Conservation (phyloP, 2,113 vertebrate species). For the Hiodon alosoides region DNA sequence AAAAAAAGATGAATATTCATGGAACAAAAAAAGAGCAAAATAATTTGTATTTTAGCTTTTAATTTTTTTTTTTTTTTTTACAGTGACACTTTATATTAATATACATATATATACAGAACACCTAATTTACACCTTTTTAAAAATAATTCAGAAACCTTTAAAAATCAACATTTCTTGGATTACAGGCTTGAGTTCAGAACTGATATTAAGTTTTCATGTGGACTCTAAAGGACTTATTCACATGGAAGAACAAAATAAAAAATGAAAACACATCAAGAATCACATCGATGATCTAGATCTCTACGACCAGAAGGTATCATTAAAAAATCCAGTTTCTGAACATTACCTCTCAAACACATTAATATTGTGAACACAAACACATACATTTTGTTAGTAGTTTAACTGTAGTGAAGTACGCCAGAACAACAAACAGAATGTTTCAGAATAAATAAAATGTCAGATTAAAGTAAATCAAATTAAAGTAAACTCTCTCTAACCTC, state of each 20-base stretch:
- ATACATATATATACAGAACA: slow-evolving; percentile 44
- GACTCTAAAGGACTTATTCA: slow-evolving; percentile 12
- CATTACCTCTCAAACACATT: slow-evolving; percentile 10
- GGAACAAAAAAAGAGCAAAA: neutral
- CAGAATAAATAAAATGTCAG: neutral
- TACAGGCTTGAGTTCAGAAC: slow-evolving; percentile 1
- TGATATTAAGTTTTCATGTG: neutral
- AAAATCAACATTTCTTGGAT: slow-evolving; percentile 19
- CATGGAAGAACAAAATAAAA: neutral
- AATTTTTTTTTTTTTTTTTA: slow-evolving; percentile 33
- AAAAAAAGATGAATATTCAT: too few species aligned
- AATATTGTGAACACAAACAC: slow-evolving; percentile 16
- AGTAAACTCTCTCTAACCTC: too few species aligned
- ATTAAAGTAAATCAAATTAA: neutral
- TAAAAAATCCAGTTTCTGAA: slow-evolving; percentile 20
- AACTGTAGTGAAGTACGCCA: neutral
- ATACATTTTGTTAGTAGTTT: slow-evolving; percentile 5
- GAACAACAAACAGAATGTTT: neutral
- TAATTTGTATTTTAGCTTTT: slow-evolving; percentile 12
- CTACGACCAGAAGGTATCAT: slow-evolving; percentile 8
- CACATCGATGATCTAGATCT: slow-evolving; percentile 18
- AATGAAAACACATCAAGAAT: slow-evolving; percentile 6
- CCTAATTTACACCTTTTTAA: slow-evolving; percentile 37
- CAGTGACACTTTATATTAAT: slow-evolving; percentile 42
- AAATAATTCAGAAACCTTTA: slow-evolving; percentile 32